Evolutionary conservation across 2,888 invertebrate species (phyloP), one percentile per base, ranked within the genome.

Genomic region (Tridacna gigas): DNA sequence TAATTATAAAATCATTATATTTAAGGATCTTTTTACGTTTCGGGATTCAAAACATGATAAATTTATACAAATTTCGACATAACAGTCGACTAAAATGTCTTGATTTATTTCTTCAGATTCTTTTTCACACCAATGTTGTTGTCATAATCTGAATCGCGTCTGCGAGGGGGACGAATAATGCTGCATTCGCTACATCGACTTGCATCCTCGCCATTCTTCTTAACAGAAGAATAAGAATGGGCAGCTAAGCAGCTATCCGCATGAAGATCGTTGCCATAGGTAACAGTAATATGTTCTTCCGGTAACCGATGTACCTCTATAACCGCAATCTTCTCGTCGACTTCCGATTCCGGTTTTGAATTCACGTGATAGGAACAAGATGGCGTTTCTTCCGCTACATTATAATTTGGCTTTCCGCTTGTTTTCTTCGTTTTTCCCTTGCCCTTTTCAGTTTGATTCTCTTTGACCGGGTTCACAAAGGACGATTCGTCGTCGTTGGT

Each of bases 231-330:
- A 63, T 69, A 79, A 4, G 37, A 28, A 45, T 47, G n/a, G n/a
- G 69, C 47, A 7, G 69, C 69, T 13, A 69, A 7, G 63, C 73
- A 73, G 3, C 48, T 65, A 5, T 45, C 56, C 22, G 56, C 11
- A 22, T 73, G 73, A 15, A 69, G 47, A 20, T 69, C 47, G 47
- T 69, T 69, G 13, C 69, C 69, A 20, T 69, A 69, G 28, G 69
- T 69, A 13, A 69, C 69, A 4, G 69, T 15, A 12, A 69, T 69
- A 45, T 69, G 45, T n/a, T 69, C 45, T 15, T 69, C 51, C 15
- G 74, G 66, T 51, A 56, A 71, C n/a, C 73, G 80, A 60, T 86
- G 83, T 12, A 86, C 79, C 15, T 86, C 86, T 26, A 86, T 71
- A 12, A 83, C 81, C n/a, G 86, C 78, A 5, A 86, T 65, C 37